Percentiles rank a stretch among this genome's conserved stretches.
phyloP scores from a whole-genome alignment of 2,113 vertebrate genomes.

The Dicaeum eximium region DNA sequence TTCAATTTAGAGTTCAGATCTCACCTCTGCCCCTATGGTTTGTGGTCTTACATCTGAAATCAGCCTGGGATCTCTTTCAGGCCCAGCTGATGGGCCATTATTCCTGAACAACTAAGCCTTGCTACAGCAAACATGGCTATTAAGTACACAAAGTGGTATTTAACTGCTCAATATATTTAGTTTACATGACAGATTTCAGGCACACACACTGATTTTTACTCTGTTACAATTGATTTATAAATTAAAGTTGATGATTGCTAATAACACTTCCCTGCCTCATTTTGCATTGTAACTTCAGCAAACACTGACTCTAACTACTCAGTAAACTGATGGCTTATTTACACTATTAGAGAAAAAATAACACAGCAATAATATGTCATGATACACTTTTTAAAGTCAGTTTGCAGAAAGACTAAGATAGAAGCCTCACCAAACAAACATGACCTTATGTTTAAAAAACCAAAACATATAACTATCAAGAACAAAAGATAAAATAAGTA shows the following conservation, averaged over 20 bases:
- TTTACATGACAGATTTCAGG: neutral
- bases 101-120: neutral
- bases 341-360: neutral
- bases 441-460: fast-evolving
- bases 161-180: neutral
- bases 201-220: neutral
- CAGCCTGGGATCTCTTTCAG: neutral
- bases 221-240: neutral
- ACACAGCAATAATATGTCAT: neutral
- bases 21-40: neutral
- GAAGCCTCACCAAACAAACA: neutral
- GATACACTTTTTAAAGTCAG: neutral
- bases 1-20: neutral
- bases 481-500: neutral
- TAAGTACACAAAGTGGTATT: neutral
- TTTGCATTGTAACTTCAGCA: neutral
- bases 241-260: neutral
- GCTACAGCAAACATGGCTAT: neutral
- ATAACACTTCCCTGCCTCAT: neutral
- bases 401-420: neutral
- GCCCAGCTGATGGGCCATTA: neutral
- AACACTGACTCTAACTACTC: neutral
- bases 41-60: neutral
- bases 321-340: neutral
- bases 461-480: neutral